Base-by-base conservation (phyloP, 2,888 invertebrate species). In the Mesodorylaimus sp. region DNA sequence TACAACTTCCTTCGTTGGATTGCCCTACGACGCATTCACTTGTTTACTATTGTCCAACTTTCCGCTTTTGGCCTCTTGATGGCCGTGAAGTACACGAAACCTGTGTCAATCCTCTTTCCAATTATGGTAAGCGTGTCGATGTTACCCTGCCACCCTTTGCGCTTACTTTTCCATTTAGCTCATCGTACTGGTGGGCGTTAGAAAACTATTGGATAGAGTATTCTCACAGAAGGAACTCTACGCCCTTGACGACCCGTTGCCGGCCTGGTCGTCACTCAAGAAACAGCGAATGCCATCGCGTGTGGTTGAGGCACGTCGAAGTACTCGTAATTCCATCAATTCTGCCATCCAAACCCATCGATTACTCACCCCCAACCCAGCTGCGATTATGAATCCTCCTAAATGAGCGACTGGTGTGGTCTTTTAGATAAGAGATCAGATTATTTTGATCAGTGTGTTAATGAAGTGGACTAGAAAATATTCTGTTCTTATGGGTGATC, bases 181-280 rank as follows among this genome's bases (percentile, higher is more conserved):
- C 7, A 23, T 51, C 3, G 38, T 51, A n/a, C 16, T 51, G 37
- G 41, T 52, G 27, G 5, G 45, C 10, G 24, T 50, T 24, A 50
- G 50, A 10, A 28, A 27, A 70, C 75, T 80, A 0, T 69, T 93
- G 61, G 91, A 93, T 66, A 76, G 81, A 53, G 67, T 87, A 51
- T 93, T 91, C 69, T 85, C 88, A 0, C 78, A 83, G 59, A 74
- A 87, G 48, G 91, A 93, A 68, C 70, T 93, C 63, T 87, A 85
- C 70, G 89, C 88, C 61, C 72, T 93, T 55, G 91, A 93, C 67
- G 91, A 93, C 62, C 79, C 91, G 29, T 86, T 93, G 83, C 91
- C 91, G 2, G 13, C 21, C 10, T 43, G 5, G 21, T 7, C n/a
- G 7, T 39, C 41, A 7, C 21, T 39, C n/a, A 10, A 19, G 41